Percentiles rank a stretch among this genome's conserved stretches.
Conservation (phyloP, 2,797 vertebrate species). For the Neoniphon sammara region DNA sequence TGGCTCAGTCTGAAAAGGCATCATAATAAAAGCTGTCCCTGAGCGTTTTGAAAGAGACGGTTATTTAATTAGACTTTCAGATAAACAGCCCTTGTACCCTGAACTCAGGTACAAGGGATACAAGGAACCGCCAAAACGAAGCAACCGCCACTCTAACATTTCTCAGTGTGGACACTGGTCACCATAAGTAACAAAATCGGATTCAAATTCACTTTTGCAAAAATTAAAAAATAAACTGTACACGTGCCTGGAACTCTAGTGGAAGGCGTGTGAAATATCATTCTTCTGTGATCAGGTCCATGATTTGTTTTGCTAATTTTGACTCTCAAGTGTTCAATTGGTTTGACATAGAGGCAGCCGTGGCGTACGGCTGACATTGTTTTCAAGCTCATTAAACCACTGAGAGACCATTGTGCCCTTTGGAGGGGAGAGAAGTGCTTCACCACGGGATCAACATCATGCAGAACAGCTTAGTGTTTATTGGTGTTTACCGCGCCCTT, state of each 20-base stretch:
- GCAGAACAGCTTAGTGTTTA: background rate
- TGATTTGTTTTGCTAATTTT: no score
- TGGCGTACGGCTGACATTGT: no score
- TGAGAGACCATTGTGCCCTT: background rate
- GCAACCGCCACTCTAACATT: background rate
- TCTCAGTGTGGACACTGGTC: background rate
- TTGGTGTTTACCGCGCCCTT: no score
- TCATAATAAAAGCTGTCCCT: constrained; percentile 52
- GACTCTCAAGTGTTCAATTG: no score
- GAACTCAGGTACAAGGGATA: constrained; percentile 14
- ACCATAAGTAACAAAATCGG: background rate
- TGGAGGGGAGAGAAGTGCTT: background rate
- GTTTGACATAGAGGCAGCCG: no score
- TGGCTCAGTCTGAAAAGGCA: constrained; percentile 31
- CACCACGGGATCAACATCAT: background rate
- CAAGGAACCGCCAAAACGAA: background rate
- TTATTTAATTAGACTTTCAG: constrained; percentile 40
- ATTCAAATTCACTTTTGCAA: background rate
- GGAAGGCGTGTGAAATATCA: background rate
- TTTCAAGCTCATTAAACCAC: background rate
- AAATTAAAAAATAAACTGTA: background rate
- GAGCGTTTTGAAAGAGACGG: constrained; percentile 21
- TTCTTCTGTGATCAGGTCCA: background rate
- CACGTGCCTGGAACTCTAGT: background rate
- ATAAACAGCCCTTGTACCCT: constrained; percentile 18